Conservation (phyloP, 2,797 vertebrate genomes). For the Phalloptychus januarius region DNA sequence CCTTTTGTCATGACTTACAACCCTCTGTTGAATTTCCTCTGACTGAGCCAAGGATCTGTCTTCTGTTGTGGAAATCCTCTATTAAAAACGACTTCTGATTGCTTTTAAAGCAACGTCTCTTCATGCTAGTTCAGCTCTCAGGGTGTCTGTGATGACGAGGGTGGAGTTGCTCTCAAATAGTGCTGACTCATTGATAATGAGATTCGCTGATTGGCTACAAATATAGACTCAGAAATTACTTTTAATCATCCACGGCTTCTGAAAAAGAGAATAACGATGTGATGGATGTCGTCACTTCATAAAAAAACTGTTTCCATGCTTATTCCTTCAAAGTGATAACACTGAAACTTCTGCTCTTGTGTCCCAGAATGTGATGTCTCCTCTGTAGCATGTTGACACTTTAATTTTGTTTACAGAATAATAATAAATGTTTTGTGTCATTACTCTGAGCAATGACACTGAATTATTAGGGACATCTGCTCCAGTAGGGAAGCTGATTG, state of each 20-base stretch:
- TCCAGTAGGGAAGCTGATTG: not conserved
- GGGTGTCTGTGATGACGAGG: not conserved
- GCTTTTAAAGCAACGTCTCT: not conserved
- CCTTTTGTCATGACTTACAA: not conserved
- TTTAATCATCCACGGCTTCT: not conserved
- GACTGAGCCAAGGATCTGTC: constrained; percentile 6
- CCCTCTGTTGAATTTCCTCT: not conserved
- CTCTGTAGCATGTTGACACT: constrained; percentile 1
- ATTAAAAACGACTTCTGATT: not conserved
- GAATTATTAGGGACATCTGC: not conserved
- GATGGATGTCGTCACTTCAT: not conserved
- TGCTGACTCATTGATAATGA: not conserved
- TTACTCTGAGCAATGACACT: not conserved
- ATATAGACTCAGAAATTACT: not conserved
- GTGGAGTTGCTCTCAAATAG: not conserved
- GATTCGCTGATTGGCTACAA: not conserved
- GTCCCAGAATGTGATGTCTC: constrained; percentile 14
- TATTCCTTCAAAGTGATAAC: constrained; percentile 12
- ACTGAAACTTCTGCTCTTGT: constrained; percentile 13
- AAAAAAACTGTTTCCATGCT: constrained; percentile 9
- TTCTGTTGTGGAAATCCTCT: not conserved
- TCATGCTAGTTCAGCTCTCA: not conserved
- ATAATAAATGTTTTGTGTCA: not conserved
- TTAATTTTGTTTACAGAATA: not conserved
- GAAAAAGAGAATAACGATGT: not conserved